Conservation (phyloP, 2,797 vertebrate species). For the Fringilla coelebs region DNA sequence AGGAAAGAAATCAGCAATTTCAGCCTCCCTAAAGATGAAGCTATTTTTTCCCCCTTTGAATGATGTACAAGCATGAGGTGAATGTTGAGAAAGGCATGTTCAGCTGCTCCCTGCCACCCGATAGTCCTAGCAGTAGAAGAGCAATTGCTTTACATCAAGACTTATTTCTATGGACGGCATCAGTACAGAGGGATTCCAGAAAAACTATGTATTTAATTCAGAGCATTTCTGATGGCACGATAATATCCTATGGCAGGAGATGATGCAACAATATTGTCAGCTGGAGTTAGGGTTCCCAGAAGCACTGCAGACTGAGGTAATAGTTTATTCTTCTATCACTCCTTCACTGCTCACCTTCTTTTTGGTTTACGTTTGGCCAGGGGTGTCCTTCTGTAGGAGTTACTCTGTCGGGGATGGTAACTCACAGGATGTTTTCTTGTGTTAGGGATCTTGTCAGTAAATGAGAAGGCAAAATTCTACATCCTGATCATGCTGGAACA, state of each 20-base stretch:
- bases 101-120: conserved; percentile 83
- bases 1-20: conserved; percentile 14
- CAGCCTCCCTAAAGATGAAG: not conserved
- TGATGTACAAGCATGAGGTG: conserved; percentile 65
- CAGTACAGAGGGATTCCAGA: conserved; percentile 34
- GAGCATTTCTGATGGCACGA: conserved; percentile 25
- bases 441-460: not conserved
- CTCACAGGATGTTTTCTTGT: not conserved
- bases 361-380: conserved; percentile 5
- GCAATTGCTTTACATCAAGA: conserved; percentile 54
- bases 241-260: conserved; percentile 18
- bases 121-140: conserved; percentile 53
- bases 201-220: conserved; percentile 24
- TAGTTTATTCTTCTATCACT: conserved; percentile 14
- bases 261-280: conserved; percentile 36
- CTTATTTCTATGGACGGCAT: conserved; percentile 49
- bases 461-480: not conserved
- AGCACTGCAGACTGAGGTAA: not conserved
- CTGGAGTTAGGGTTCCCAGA: conserved; percentile 23
- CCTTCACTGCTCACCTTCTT: not conserved
- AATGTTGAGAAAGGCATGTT: conserved; percentile 75
- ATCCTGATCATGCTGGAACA: not conserved
- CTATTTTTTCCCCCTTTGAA: conserved; percentile 59
- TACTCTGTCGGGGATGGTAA: not conserved
- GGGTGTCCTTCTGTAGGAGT: not conserved